phyloP scores from a whole-genome alignment of 2,888 invertebrate genomes.

The Strigamia transsilvanica region DNA sequence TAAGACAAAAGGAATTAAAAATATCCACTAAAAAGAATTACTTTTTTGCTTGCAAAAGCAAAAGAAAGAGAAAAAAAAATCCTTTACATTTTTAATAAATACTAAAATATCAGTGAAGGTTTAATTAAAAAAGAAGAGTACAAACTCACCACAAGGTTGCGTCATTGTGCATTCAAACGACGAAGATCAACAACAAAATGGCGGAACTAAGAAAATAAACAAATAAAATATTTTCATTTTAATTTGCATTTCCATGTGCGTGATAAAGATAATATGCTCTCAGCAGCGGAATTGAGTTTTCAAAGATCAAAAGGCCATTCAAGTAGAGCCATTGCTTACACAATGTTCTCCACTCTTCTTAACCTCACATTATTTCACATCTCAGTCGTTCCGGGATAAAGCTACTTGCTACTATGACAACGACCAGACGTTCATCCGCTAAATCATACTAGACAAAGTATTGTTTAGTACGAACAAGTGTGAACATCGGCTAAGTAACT shows the following conservation, averaged over 20 bases:
- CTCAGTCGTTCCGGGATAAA: no score
- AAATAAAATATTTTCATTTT: background rate
- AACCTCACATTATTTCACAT: background rate
- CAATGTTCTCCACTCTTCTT: background rate
- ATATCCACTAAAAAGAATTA: conserved; percentile 1
- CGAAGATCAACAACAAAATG: background rate
- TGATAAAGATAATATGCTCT: background rate
- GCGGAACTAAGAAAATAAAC: conserved; percentile 3
- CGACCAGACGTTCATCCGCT: no score
- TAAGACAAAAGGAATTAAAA: conserved; percentile 21
- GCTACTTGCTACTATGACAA: no score
- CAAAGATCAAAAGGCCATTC: background rate
- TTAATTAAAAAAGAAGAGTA: conserved; percentile 18
- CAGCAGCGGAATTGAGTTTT: background rate
- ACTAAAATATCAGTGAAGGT: background rate
- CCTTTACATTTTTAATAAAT: no score
- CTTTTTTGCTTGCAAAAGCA: background rate
- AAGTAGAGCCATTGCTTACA: background rate
- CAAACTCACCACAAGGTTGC: conserved; percentile 11
- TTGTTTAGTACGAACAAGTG: no score
- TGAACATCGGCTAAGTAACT: no score
- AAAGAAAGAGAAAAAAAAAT: no score
- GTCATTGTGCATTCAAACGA: conserved; percentile 12
- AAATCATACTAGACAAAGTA: no score
- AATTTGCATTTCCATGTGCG: background rate